Evolutionary conservation across 2,113 vertebrate genomes (phyloP).

Genomic region (Neolamprologus modestus): DNA sequence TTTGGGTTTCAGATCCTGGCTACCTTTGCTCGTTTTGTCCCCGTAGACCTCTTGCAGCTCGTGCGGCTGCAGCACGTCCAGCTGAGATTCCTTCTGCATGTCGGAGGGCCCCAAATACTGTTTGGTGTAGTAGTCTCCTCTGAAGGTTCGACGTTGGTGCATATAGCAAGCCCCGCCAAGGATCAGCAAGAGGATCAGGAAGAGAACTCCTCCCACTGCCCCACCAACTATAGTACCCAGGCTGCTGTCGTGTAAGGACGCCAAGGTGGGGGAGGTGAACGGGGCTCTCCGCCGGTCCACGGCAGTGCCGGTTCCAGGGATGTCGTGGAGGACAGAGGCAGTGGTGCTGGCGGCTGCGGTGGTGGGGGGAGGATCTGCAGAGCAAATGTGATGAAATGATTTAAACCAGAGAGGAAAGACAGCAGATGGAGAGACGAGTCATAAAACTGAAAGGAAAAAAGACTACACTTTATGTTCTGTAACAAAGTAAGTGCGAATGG

Average conservation of each 20-base stretch:
- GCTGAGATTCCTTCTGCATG: conserved; percentile 96
- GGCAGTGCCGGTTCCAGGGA: conserved; percentile 74
- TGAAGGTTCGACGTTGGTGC: conserved; percentile 89
- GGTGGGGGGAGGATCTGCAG: conserved; percentile 92
- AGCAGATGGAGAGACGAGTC: conserved; percentile 63
- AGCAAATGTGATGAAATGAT: conserved; percentile 60
- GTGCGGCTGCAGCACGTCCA: conserved; percentile 91
- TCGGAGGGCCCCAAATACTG: conserved; percentile 94
- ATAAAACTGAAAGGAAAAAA: conserved; percentile 71
- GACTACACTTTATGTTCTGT: conserved; percentile 54
- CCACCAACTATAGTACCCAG: conserved; percentile 85
- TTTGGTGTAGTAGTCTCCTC: conserved; percentile 98
- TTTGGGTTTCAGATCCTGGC: conserved; percentile 86
- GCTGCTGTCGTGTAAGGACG: conserved; percentile 77
- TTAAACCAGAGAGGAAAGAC: conserved; percentile 68
- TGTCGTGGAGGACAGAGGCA: conserved; percentile 69
- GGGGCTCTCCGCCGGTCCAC: conserved; percentile 64
- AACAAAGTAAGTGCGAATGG: background rate
- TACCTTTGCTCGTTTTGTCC: conserved; percentile 85
- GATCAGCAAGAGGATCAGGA: conserved; percentile 82
- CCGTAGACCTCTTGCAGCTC: conserved; percentile 88
- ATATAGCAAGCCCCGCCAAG: conserved; percentile 80
- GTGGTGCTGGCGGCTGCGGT: conserved; percentile 80
- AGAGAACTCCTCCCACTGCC: conserved; percentile 84
- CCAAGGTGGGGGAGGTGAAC: conserved; percentile 81